Percentiles rank a stretch among this genome's conserved stretches.
These are phyloP conservation scores for Alethe castanea DNA, from an alignment of 2,113 vertebrate genomes.

Conservation along the genomic window DNA sequence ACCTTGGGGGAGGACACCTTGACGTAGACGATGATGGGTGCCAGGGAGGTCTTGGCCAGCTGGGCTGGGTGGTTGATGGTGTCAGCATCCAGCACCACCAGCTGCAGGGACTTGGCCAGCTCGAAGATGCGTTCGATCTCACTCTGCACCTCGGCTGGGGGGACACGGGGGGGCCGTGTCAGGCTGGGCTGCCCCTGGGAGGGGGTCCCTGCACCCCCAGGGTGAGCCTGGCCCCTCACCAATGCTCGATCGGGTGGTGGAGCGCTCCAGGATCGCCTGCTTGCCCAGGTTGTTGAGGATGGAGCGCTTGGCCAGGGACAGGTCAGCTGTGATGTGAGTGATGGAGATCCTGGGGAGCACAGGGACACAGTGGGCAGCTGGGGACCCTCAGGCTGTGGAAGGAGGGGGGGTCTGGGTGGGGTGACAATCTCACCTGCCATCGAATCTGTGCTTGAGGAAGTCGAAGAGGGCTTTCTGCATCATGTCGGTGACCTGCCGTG, in stretches of 20 bases:
- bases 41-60: conserved; percentile 93
- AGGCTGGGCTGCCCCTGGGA: background rate
- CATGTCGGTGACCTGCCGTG: conserved; percentile 91
- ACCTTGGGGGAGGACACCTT: conserved; percentile 98
- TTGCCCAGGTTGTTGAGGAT: conserved; percentile 92
- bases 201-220: rapidly evolving
- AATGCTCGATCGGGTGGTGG: conserved; percentile 91
- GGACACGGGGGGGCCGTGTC: rapidly evolving
- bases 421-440: conserved; percentile 82
- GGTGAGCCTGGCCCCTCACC: conserved; percentile 72
- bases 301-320: conserved; percentile 93
- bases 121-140: conserved; percentile 97
- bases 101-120: conserved; percentile 93
- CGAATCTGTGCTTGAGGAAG: conserved; percentile 95
- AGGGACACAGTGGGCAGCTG: rapidly evolving
- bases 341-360: conserved; percentile 87
- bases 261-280: conserved; percentile 93
- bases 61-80: conserved; percentile 96
- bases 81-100: conserved; percentile 92
- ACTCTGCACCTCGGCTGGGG: conserved; percentile 91
- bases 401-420: background rate
- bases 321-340: conserved; percentile 92
- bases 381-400: rapidly evolving
- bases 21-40: conserved; percentile 93
- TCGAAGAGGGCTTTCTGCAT: conserved; percentile 99